These are phyloP conservation scores for Anthopleura xanthogrammica DNA, from an alignment of 92 coral and sea anemone genomes.

Conservation along the genomic window DNA sequence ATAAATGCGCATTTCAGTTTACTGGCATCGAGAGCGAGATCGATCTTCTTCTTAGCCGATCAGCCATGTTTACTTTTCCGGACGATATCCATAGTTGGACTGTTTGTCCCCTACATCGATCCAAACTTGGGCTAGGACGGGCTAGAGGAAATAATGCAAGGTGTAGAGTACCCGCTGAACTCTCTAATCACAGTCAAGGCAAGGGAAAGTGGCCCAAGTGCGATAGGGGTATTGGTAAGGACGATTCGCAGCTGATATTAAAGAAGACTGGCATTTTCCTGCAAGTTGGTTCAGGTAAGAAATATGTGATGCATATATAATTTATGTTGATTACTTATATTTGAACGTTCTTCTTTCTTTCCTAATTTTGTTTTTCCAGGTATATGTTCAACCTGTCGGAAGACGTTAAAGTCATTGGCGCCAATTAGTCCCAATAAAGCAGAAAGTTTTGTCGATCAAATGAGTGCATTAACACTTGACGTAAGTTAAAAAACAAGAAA, in stretches of 20 bases:
- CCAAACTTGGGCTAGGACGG: slow-evolving; percentile 57
- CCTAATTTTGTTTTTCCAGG: background rate
- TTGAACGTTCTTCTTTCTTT: background rate
- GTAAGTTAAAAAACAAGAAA: background rate
- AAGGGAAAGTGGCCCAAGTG: slow-evolving; percentile 8
- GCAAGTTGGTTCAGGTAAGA: background rate
- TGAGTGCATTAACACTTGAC: background rate
- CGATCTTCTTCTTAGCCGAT: slow-evolving; percentile 39
- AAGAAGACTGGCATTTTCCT: background rate
- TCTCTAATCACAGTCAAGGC: background rate
- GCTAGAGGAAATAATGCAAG: slow-evolving; percentile 37
- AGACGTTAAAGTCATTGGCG: background rate
- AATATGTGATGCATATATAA: background rate
- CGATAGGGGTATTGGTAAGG: slow-evolving; percentile 6
- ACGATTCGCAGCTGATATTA: background rate
- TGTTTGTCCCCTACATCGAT: slow-evolving; percentile 51
- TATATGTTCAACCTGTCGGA: background rate
- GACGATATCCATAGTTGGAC: slow-evolving; percentile 21
- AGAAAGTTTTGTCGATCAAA: background rate
- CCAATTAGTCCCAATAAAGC: background rate
- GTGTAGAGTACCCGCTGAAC: background rate
- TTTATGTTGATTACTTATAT: background rate
- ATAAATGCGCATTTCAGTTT: slow-evolving; percentile 21
- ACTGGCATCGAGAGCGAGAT: slow-evolving; percentile 45
- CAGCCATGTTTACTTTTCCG: slow-evolving; percentile 21